phyloP scores from a whole-genome alignment of 2,797 vertebrate genomes.

The Oreortyx pictus region DNA sequence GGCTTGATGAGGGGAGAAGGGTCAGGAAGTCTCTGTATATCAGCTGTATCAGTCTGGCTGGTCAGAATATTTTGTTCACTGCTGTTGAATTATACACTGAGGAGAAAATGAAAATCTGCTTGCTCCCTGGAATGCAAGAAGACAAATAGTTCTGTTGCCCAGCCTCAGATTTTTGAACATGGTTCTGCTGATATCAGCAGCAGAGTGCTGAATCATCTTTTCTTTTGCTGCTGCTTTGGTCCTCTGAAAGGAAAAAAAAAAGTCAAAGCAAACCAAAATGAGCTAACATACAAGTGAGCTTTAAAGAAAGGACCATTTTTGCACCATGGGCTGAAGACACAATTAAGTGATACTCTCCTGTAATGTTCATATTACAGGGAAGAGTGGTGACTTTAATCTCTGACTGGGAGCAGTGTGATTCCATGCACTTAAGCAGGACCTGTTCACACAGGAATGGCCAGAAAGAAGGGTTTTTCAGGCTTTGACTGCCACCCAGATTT shows the following conservation, averaged over 20 bases:
- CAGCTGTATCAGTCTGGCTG: background rate
- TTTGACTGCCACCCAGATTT: background rate
- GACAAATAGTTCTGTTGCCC: conserved; percentile 26
- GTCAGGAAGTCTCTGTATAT: background rate
- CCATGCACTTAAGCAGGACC: background rate
- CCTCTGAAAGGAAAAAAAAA: background rate
- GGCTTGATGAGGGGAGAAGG: background rate
- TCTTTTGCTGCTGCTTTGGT: background rate
- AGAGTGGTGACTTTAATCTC: background rate
- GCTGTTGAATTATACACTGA: background rate
- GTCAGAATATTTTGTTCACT: background rate
- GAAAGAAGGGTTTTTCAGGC: background rate
- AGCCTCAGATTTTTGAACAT: conserved; percentile 43
- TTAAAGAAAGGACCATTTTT: background rate
- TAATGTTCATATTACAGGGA: background rate
- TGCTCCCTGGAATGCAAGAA: conserved; percentile 9
- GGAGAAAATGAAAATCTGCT: conserved; percentile 30
- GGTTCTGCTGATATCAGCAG: conserved; percentile 42
- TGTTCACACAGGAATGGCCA: background rate
- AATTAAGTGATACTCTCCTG: background rate
- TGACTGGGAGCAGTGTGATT: background rate
- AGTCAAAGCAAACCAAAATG: background rate
- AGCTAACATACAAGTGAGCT: background rate
- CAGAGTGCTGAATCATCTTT: conserved; percentile 39
- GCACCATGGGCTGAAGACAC: background rate